A percentile compares a stretch with the other conserved stretches of the same genome.
Conservation (phyloP, 2,888 invertebrate genomes). For the Pachymerium ferrugineum region DNA sequence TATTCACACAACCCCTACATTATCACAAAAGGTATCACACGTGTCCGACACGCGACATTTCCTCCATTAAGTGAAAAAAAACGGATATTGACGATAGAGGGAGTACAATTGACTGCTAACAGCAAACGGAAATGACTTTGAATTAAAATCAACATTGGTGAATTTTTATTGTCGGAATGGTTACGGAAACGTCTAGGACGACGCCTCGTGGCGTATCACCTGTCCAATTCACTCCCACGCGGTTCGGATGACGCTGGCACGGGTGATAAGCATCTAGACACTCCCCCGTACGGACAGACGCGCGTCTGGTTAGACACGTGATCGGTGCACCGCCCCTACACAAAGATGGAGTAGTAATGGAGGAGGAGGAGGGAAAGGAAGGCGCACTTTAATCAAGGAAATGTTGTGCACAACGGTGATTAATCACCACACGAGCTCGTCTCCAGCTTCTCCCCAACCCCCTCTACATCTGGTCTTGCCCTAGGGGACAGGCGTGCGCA, state of each 20-base stretch:
- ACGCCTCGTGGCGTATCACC: slow-evolving; percentile 5
- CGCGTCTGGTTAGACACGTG: slow-evolving; percentile 2
- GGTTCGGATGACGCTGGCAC: too few relatives aligned
- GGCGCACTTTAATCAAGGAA: slow-evolving; percentile 33
- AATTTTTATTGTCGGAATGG: too few relatives aligned
- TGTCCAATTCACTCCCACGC: slow-evolving; percentile 17
- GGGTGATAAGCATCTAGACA: slow-evolving; percentile 3
- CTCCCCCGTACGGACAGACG: slow-evolving; percentile 5
- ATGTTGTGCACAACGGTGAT: slow-evolving; percentile 16
- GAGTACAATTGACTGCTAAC: too few relatives aligned
- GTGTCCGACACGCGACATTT: background rate
- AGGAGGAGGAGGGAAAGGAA: slow-evolving; percentile 20
- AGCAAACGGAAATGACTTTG: too few relatives aligned
- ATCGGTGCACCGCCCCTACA: background rate
- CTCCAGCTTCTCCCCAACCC: slow-evolving; percentile 22
- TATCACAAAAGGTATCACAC: background rate
- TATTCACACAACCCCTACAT: background rate
- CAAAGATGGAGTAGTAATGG: slow-evolving; percentile 30
- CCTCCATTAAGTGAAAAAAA: background rate
- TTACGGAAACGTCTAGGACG: too few relatives aligned
- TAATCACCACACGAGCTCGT: slow-evolving; percentile 5
- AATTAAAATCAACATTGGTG: too few relatives aligned
- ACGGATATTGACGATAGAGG: too few relatives aligned
- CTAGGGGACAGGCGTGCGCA: slow-evolving; percentile 18
- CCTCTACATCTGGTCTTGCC: background rate